Evolutionary conservation across 2,113 vertebrate genomes (phyloP), one percentile per base, ranked within the genome.

Genomic region (Helogale parvula): DNA sequence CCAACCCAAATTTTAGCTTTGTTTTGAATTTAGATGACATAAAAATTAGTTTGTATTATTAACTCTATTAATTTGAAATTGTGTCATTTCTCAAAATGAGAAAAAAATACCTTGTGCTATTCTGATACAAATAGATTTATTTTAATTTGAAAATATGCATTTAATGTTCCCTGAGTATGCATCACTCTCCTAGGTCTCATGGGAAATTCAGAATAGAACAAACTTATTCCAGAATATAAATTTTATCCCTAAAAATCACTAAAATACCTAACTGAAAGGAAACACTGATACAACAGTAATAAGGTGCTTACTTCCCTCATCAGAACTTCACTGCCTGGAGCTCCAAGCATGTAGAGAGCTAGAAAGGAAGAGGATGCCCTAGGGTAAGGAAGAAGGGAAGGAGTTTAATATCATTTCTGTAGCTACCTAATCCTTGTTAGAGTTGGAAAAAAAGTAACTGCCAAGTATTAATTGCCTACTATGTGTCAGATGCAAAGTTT

Each of bases 141-240:
- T 96, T 97, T 88, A 66, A 94, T 93, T 94, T 95, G 31, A 65
- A 89, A 80, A 41, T 90, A 47, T 17, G 2, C 54, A 68, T 88
- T 96, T 79, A 92, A 68, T 74, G 11, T 83, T 92, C 17, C 8
- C 8, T 84, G 27, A 74, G 29, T 80, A 23, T 50, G 25, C 72
- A 25, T 31, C 14, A 68, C 17, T 92, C 47, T 97, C 65, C 31
- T 63, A 38, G 15, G 12, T 87, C 87, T 69, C 50, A 17, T 79
- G 69, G 83, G 86, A 85, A 92, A 80, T 83, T 27, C 23, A 66
- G 52, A 93, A 25, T 65, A 89, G 72, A 80, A 63, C 12, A 79
- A 10, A 88, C 10, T 82, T 86, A 83, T 82, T 80, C 54, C 74
- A 27, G 21, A 82, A 82, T 92, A 60, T 63, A 95, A 41, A 14